Evolutionary conservation across 2,113 vertebrate genomes (phyloP).

Genomic region (Tupaia tana): DNA sequence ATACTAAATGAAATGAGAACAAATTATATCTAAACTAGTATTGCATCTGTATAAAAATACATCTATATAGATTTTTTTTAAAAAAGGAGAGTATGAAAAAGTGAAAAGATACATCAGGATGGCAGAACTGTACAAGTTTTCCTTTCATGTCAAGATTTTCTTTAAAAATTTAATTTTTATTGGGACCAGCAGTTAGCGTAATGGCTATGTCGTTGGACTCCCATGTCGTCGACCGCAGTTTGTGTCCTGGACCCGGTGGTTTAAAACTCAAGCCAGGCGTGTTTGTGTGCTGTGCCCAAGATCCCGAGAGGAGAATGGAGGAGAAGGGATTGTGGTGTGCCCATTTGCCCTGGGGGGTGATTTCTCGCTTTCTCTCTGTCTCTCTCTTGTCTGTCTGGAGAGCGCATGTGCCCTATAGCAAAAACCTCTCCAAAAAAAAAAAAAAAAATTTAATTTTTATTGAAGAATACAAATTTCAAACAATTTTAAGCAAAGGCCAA

Average conservation of each 20-base stretch:
- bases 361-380: no score
- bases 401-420: no score
- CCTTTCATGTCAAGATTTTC: conserved; percentile 50
- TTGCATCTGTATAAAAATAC: background rate
- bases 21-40: conserved; percentile 27
- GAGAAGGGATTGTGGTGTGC: no score
- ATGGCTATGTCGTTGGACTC: no score
- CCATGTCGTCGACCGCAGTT: no score
- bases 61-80: background rate
- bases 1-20: conserved; percentile 44
- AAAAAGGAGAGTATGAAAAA: background rate
- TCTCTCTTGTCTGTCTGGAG: no score
- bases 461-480: conserved; percentile 41
- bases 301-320: no score
- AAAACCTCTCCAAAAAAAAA: no score
- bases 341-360: no score
- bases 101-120: background rate
- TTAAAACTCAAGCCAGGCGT: no score
- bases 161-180: conserved; percentile 36
- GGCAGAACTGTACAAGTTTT: background rate
- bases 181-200: background rate
- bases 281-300: no score
- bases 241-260: no score
- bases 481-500: conserved; percentile 20
- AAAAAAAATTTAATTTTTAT: conserved; percentile 37